Evolutionary conservation across 1,140 invertebrate genomes (phyloP).

Genomic region (Ceratina australensis): DNA sequence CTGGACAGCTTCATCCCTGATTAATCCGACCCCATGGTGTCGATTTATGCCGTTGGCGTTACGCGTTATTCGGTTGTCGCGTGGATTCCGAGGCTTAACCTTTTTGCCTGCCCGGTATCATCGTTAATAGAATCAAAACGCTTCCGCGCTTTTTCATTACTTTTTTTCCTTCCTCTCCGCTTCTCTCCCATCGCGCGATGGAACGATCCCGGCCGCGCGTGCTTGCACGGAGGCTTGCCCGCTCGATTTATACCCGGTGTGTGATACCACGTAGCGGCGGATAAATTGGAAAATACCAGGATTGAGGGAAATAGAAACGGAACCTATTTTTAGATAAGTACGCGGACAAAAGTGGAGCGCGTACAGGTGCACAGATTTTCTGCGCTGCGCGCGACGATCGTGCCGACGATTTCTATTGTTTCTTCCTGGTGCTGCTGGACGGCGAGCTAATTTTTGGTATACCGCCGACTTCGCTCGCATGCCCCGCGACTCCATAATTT

Average conservation of each 20-base stretch:
- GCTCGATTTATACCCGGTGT: background rate
- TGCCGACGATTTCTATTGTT: conserved; percentile 52
- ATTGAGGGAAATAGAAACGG: conserved; percentile 8
- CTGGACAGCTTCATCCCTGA: conserved; percentile 9
- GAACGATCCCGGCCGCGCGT: background rate
- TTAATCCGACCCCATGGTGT: background rate
- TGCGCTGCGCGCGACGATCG: conserved; percentile 8
- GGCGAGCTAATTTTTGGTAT: conserved; percentile 62
- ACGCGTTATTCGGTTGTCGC: conserved; percentile 24
- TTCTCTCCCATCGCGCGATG: background rate
- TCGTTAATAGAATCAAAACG: conserved; percentile 23
- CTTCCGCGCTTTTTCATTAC: background rate
- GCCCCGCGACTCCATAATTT: conserved; percentile 37
- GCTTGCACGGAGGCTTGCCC: background rate
- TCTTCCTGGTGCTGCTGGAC: conserved; percentile 42
- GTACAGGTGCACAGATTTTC: conserved; percentile 37
- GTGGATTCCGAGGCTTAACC: background rate
- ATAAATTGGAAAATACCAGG: background rate
- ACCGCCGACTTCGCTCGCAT: conserved; percentile 54
- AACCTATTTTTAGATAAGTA: conserved; percentile 16
- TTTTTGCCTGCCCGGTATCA: background rate
- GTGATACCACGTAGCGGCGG: background rate
- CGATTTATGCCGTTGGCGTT: conserved; percentile 41
- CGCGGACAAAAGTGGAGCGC: conserved; percentile 39
- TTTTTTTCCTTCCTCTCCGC: background rate